A percentile compares a stretch with the other conserved stretches of the same genome.
phyloP scores from a whole-genome alignment of 2,113 vertebrate species.

The Neogale vison region DNA sequence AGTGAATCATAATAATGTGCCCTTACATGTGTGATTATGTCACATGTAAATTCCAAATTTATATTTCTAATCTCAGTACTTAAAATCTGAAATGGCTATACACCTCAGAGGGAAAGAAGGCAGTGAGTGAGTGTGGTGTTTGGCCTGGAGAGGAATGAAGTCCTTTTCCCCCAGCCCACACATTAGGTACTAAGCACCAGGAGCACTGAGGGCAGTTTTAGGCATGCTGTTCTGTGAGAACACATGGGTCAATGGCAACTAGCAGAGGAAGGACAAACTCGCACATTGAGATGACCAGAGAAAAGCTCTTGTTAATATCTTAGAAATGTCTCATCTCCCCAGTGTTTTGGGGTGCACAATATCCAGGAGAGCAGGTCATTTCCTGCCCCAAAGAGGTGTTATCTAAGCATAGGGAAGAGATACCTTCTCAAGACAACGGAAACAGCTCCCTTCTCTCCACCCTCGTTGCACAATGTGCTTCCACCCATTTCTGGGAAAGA shows the following conservation, averaged over 20 bases:
- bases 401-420: slow-evolving; percentile 53
- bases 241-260: background rate
- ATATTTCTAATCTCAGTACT: slow-evolving; percentile 37
- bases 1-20: slow-evolving; percentile 65
- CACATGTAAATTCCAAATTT: slow-evolving; percentile 17
- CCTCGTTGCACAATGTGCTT: slow-evolving; percentile 72
- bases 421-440: slow-evolving; percentile 49
- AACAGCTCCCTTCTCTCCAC: slow-evolving; percentile 50
- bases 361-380: background rate
- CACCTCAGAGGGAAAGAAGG: background rate
- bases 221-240: background rate
- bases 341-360: background rate
- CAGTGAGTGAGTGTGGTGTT: background rate
- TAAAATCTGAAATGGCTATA: background rate
- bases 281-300: background rate
- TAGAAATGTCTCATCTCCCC: background rate
- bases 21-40: slow-evolving; percentile 49
- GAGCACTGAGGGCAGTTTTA: background rate
- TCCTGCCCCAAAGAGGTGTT: slow-evolving; percentile 31
- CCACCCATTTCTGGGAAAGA: slow-evolving; percentile 76
- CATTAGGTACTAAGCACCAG: background rate
- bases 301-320: background rate
- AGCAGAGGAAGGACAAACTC: background rate
- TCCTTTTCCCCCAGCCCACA: background rate
- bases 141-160: background rate